phyloP scores from a whole-genome alignment of 2,113 vertebrate genomes.

The Lota lota region DNA sequence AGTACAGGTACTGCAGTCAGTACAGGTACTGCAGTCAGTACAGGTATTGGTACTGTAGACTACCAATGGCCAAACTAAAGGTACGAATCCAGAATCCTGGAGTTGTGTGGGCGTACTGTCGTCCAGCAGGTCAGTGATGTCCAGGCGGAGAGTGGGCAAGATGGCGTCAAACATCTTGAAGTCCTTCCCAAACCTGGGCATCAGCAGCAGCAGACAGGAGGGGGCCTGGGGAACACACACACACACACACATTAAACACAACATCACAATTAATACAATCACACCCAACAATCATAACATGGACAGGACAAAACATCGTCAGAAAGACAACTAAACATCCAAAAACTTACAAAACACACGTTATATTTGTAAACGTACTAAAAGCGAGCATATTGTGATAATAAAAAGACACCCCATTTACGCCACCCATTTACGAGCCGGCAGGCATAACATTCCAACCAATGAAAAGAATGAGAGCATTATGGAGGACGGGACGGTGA shows the following conservation, averaged over 20 bases:
- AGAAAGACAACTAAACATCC: background rate
- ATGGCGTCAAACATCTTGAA: slow-evolving; percentile 84
- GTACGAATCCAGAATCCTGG: background rate
- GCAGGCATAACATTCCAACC: too few relatives aligned
- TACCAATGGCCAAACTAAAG: too few relatives aligned
- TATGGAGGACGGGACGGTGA: too few relatives aligned
- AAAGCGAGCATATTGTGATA: too few relatives aligned
- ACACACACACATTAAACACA: background rate
- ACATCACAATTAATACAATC: too few relatives aligned
- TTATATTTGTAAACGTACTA: background rate
- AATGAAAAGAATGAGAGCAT: too few relatives aligned
- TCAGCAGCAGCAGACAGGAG: slow-evolving; percentile 80
- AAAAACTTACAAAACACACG: background rate
- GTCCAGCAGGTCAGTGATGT: slow-evolving; percentile 81
- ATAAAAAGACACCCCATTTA: background rate
- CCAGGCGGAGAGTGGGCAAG: slow-evolving; percentile 70
- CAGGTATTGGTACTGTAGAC: too few relatives aligned
- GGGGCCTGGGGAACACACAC: slow-evolving; percentile 66
- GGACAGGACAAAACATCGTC: background rate
- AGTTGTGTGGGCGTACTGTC: slow-evolving; percentile 60
- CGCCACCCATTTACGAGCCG: too few relatives aligned
- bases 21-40: too few relatives aligned
- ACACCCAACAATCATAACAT: too few relatives aligned
- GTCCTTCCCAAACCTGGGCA: slow-evolving; percentile 82
- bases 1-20: too few relatives aligned